Percentiles rank a stretch among this genome's conserved stretches.
Evolutionary conservation across 2,888 invertebrate genomes (phyloP).

Genomic region (Carterocephalus palaemon): DNA sequence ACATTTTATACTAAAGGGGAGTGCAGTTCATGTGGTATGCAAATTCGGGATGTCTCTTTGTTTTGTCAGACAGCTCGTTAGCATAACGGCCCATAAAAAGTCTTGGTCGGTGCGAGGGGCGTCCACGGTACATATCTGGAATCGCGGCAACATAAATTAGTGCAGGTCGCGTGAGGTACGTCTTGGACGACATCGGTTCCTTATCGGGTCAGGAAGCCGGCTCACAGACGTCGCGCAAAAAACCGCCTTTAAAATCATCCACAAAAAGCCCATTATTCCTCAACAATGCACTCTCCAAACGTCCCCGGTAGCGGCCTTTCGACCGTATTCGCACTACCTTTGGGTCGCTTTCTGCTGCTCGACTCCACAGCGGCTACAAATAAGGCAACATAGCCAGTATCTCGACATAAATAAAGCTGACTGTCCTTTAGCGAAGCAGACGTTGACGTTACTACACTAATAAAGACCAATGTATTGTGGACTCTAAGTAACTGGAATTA

Average conservation of each 20-base stretch:
- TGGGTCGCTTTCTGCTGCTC: constrained; percentile 1
- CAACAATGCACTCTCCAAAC: constrained; percentile 37
- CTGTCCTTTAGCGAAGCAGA: constrained; percentile 78
- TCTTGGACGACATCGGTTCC: constrained; percentile 69
- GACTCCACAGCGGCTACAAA: constrained; percentile 54
- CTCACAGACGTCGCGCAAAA: constrained; percentile 42
- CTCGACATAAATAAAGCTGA: constrained; percentile 77
- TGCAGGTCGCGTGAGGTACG: constrained; percentile 74
- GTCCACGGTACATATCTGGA: constrained; percentile 64
- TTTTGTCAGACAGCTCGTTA: constrained; percentile 58
- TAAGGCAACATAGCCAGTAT: constrained; percentile 74
- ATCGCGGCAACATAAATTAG: constrained; percentile 77
- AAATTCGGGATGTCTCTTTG: constrained; percentile 38
- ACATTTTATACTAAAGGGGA: constrained; percentile 26
- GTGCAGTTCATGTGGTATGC: constrained; percentile 34
- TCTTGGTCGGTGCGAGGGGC: constrained; percentile 40
- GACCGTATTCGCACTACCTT: constrained; percentile 48
- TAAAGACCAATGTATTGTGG: constrained; percentile 53
- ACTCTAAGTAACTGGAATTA: constrained; percentile 52
- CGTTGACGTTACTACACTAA: constrained; percentile 70
- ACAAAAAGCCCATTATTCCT: constrained; percentile 54
- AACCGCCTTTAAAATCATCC: constrained; percentile 42
- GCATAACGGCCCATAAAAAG: constrained; percentile 59
- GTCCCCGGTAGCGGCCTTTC: constrained; percentile 39
- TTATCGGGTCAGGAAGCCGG: constrained; percentile 71